Conservation (phyloP, 2,888 invertebrate genomes). For the Rosalia funebris region DNA sequence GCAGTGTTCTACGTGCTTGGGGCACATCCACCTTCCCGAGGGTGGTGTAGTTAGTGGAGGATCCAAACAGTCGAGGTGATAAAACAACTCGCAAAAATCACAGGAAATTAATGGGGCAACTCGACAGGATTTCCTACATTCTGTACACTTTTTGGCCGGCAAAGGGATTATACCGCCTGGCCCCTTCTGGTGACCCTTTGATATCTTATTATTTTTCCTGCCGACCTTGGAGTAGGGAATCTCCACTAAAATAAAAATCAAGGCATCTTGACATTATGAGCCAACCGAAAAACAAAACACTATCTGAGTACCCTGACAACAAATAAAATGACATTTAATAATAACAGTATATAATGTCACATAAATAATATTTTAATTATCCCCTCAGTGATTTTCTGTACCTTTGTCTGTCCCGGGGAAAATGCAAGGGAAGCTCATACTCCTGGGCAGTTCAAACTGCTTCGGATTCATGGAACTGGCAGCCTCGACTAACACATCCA, state of each 20-base stretch:
- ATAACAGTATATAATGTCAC: no score
- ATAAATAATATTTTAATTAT: no score
- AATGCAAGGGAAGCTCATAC: slow-evolving; percentile 78
- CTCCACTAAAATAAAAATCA: slow-evolving; percentile 49
- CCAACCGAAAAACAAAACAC: not conserved
- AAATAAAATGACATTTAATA: no score
- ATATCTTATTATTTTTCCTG: slow-evolving; percentile 35
- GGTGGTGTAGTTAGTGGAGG: slow-evolving; percentile 92
- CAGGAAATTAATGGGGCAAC: slow-evolving; percentile 88
- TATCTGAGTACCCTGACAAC: not conserved
- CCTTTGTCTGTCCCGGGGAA: slow-evolving; percentile 88
- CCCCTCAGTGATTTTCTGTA: no score
- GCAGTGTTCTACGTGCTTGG: slow-evolving; percentile 92
- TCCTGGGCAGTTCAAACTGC: slow-evolving; percentile 88
- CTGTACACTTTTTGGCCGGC: slow-evolving; percentile 86
- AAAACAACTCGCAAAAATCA: slow-evolving; percentile 91
- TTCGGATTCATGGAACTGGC: slow-evolving; percentile 88
- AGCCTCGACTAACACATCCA: slow-evolving; percentile 83
- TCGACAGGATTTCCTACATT: slow-evolving; percentile 86
- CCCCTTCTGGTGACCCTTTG: slow-evolving; percentile 48
- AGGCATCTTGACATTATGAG: slow-evolving; percentile 71
- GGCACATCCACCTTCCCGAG: slow-evolving; percentile 96
- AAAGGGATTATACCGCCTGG: slow-evolving; percentile 76
- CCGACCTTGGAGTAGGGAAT: slow-evolving; percentile 49
- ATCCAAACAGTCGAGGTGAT: slow-evolving; percentile 93